A percentile compares a stretch with the other conserved stretches of the same genome.
Evolutionary conservation across 2,888 invertebrate species (phyloP).

Genomic region (Invenusta paracnida): DNA sequence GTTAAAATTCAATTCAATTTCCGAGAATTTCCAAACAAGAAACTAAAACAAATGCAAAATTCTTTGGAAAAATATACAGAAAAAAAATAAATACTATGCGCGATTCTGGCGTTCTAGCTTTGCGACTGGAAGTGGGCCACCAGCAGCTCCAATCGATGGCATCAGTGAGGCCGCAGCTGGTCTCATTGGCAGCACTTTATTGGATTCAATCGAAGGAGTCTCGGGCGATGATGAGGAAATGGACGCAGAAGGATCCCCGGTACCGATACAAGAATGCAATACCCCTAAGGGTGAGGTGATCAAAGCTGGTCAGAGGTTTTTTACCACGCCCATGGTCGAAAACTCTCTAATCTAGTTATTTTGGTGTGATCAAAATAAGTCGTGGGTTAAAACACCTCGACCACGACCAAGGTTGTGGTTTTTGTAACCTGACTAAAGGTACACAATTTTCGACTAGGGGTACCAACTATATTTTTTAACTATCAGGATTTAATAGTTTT

Average conservation of each 20-base stretch:
- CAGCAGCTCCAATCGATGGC: not conserved
- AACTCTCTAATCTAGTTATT: too few relatives aligned
- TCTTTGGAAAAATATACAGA: not conserved
- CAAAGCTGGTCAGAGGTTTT: too few relatives aligned
- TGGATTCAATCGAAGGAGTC: not conserved
- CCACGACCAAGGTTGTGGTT: too few relatives aligned
- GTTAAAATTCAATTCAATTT: not conserved
- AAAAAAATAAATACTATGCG: not conserved
- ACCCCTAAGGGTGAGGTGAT: not conserved
- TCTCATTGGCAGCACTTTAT: not conserved
- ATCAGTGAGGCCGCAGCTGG: not conserved
- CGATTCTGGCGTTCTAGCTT: not conserved
- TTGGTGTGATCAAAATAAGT: too few relatives aligned
- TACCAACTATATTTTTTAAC: too few relatives aligned
- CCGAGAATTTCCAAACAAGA: not conserved
- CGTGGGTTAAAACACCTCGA: too few relatives aligned
- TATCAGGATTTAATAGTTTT: too few relatives aligned
- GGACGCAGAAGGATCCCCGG: not conserved
- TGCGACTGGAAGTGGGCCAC: not conserved
- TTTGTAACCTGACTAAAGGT: too few relatives aligned
- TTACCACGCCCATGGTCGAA: too few relatives aligned
- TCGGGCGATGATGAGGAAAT: not conserved
- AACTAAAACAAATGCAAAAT: not conserved
- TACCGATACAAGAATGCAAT: not conserved
- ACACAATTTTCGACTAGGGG: too few relatives aligned